These are phyloP conservation scores for Heliconius hortense DNA, from an alignment of 2,888 invertebrate genomes.

Conservation along the genomic window DNA sequence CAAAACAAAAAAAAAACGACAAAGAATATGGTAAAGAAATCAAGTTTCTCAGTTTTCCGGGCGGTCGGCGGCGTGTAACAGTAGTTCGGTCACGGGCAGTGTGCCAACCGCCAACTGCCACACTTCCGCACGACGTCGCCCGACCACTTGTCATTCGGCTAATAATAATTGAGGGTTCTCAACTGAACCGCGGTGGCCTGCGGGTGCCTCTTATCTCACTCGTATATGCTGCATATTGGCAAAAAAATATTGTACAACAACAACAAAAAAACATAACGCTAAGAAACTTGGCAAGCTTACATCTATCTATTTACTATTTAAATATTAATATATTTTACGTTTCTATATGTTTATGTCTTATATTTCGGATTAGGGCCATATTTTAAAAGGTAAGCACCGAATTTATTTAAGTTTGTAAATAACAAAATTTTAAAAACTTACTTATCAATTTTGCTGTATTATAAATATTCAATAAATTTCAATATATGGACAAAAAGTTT, in stretches of 20 bases:
- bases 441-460: background rate
- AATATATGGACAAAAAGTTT: background rate
- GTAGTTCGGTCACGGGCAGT: constrained; percentile 66
- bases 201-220: constrained; percentile 23
- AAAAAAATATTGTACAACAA: background rate
- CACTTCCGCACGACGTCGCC: constrained; percentile 56
- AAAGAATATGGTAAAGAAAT: constrained; percentile 13
- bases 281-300: background rate
- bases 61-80: constrained; percentile 31
- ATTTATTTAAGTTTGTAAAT: background rate
- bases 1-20: background rate
- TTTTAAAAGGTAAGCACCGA: background rate
- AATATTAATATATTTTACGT: too few species aligned
- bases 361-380: too few species aligned
- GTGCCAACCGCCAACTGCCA: constrained; percentile 59
- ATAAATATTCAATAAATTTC: background rate
- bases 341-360: too few species aligned
- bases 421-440: background rate
- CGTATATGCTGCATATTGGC: background rate
- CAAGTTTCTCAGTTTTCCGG: constrained; percentile 27
- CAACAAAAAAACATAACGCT: background rate
- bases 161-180: constrained; percentile 46
- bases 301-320: background rate
- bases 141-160: constrained; percentile 52
- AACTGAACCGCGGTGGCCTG: constrained; percentile 29